These are phyloP conservation scores for Buteo buteo DNA, from an alignment of 2,113 vertebrate species.

Conservation along the genomic window DNA sequence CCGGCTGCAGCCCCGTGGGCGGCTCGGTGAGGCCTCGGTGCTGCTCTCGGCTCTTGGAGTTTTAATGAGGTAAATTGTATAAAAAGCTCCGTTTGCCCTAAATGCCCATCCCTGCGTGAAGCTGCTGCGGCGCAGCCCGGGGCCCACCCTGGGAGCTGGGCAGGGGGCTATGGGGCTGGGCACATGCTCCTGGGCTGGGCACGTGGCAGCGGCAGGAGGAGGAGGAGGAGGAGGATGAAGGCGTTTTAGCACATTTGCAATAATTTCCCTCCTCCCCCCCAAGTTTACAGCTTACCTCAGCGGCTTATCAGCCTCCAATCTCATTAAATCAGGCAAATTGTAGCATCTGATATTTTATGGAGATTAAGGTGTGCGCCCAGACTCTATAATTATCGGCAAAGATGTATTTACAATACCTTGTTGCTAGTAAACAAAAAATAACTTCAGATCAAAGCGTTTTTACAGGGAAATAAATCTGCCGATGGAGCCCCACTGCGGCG, in stretches of 20 bases:
- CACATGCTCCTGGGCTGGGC: neutral
- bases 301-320: conserved; percentile 55
- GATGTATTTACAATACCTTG: conserved; percentile 64
- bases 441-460: conserved; percentile 41
- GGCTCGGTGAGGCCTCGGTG: neutral
- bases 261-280: conserved; percentile 23
- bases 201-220: neutral
- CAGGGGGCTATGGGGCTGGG: conserved; percentile 12
- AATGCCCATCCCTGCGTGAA: conserved; percentile 59
- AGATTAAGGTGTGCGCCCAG: conserved; percentile 55
- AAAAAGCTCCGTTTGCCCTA: conserved; percentile 59
- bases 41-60: neutral
- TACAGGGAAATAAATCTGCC: neutral
- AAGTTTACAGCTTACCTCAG: conserved; percentile 54
- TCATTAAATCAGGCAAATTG: conserved; percentile 70
- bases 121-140: neutral
- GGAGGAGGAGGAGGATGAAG: neutral
- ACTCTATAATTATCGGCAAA: conserved; percentile 60
- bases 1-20: rapidly evolving
- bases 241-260: conserved; percentile 25
- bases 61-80: conserved; percentile 57
- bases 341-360: conserved; percentile 67
- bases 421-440: conserved; percentile 68
- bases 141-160: neutral
- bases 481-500: neutral